Base-by-base conservation (phyloP, 2,113 vertebrate species). In the Prochilodus magdalenae region DNA sequence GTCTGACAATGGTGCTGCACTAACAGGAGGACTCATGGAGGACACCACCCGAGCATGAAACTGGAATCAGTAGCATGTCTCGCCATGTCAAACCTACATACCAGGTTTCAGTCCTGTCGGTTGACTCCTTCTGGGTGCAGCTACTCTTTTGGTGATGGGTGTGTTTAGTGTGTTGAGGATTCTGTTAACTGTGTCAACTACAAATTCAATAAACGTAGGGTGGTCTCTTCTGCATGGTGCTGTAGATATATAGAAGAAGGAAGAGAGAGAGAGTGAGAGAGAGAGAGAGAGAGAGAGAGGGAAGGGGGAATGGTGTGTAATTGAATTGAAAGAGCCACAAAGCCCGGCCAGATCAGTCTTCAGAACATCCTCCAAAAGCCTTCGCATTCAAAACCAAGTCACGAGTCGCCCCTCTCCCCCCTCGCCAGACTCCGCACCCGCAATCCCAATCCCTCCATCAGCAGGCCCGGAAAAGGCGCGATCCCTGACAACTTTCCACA, bases 401-500 rank as follows among this genome's bases (percentile, higher is more conserved):
- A 93, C 90, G 86, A 90, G 90, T 85, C 40, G 40, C 8, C 82
- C 36, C 36, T 11, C 83, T 80, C 83, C 89, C 90, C 91, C 87
- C 84, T 91, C 53, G 90, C 91, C 87, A 88, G 92, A 91, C 91
- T 91, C 88, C 80, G 84, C 85, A 84, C 73, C 29, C 18, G 82
- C 74, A 89, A 55, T 51, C 73, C 53, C 30, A 33, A 74, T 14
- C 49, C 59, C 36, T 63, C 40, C 40, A 92, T 94, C 92, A 90
- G 86, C 88, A 33, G 88, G 83, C 88, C 70, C 80, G 88, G 72
- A 90, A 90, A 80, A 86, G 72, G 91, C 91, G 89, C 82, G 87
- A 95, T 92, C 91, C 90, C 86, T 82, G 90, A 93, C 92, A 92
- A 91, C 87, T 87, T 91, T 88, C 26, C 71, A 36, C 65, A 73